Percentiles rank a stretch among this genome's conserved stretches.
These are phyloP conservation scores for Pimephales promelas DNA, from an alignment of 2,113 vertebrate genomes.

Conservation along the genomic window DNA sequence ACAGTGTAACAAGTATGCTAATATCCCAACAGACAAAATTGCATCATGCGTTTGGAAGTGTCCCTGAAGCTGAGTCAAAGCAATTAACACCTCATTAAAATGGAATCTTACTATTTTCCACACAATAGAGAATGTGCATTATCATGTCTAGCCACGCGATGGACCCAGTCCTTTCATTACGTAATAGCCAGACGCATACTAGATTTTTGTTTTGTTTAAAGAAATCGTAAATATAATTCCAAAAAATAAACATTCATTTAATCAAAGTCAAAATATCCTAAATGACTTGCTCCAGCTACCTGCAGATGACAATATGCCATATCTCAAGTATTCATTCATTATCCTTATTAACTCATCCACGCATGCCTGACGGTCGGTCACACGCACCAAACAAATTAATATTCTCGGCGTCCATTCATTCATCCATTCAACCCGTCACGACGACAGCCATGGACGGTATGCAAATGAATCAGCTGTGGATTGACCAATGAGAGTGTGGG, in stretches of 20 bases:
- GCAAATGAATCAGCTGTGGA: not conserved
- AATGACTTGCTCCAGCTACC: not conserved
- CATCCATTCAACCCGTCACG: not conserved
- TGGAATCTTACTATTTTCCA: not conserved
- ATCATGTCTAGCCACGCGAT: conserved; percentile 12
- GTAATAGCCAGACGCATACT: not conserved
- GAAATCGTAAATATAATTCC: no score
- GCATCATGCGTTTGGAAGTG: not conserved
- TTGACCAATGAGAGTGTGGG: conserved; percentile 20
- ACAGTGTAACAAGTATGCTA: not conserved
- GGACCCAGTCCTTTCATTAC: not conserved
- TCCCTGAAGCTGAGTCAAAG: not conserved
- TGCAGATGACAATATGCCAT: not conserved
- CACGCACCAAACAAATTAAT: not conserved
- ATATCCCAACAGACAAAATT: not conserved
- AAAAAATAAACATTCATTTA: not conserved
- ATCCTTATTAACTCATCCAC: not conserved
- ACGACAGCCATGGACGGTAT: no score
- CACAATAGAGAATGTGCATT: not conserved
- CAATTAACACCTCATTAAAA: conserved; percentile 5
- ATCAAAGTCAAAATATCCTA: not conserved
- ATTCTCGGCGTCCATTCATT: not conserved
- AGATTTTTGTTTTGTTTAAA: not conserved
- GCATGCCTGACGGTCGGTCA: not conserved
- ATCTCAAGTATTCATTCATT: not conserved